phyloP scores from a whole-genome alignment of 1,140 invertebrate species.

The Drosophila navojoa region DNA sequence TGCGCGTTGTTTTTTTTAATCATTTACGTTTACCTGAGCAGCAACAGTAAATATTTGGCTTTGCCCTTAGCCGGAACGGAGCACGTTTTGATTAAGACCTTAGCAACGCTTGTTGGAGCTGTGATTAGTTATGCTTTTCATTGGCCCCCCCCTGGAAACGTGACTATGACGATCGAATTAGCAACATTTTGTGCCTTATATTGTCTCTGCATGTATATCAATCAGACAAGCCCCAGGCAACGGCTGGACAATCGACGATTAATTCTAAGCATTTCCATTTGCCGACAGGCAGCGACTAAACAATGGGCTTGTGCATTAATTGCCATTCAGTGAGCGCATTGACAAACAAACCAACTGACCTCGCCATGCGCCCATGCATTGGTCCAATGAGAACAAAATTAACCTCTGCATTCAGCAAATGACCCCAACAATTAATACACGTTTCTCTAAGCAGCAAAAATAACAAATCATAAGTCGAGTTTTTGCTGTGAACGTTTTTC shows the following conservation, averaged over 20 bases:
- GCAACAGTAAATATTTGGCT: constrained; percentile 27
- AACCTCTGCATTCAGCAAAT: constrained; percentile 49
- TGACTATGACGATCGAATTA: constrained; percentile 68
- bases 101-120: constrained; percentile 30
- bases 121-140: constrained; percentile 67
- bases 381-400: constrained; percentile 35
- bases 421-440: constrained; percentile 51
- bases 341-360: constrained; percentile 27
- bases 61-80: not conserved
- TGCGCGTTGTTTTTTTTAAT: constrained; percentile 8
- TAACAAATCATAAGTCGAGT: constrained; percentile 49
- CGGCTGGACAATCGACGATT: constrained; percentile 55
- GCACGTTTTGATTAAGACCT: constrained; percentile 58
- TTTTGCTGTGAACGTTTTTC: not conserved
- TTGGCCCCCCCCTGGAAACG: constrained; percentile 52
- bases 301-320: constrained; percentile 47
- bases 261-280: constrained; percentile 51
- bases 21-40: constrained; percentile 2
- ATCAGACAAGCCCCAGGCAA: constrained; percentile 28
- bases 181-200: constrained; percentile 44
- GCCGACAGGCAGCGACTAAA: constrained; percentile 18
- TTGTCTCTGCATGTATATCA: constrained; percentile 15
- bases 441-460: constrained; percentile 26
- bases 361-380: constrained; percentile 37
- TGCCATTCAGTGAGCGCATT: constrained; percentile 57